These are phyloP conservation scores for Theristus sp. DNA, from an alignment of 2,888 invertebrate species.

Conservation along the genomic window DNA sequence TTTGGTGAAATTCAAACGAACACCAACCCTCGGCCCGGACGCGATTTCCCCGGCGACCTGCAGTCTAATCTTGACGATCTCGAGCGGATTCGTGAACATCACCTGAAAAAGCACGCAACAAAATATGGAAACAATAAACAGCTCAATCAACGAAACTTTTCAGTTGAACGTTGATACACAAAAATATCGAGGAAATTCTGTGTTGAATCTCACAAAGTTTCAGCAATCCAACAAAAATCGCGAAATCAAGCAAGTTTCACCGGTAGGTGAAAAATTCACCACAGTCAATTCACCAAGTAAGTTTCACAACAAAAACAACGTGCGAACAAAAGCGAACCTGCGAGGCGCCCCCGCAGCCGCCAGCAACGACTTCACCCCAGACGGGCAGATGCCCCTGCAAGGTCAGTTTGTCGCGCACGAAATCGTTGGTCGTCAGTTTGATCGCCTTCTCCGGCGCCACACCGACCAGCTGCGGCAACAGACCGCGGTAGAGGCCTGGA, in stretches of 20 bases:
- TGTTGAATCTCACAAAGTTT: neutral
- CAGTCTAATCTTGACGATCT: conserved; percentile 93
- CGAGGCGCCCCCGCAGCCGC: conserved; percentile 45
- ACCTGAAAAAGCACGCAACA: no score
- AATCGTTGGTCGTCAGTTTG: conserved; percentile 79
- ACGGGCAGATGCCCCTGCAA: conserved; percentile 49
- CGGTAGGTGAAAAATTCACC: neutral
- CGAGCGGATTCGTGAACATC: conserved; percentile 92
- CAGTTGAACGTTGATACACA: no score
- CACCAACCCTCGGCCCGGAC: conserved; percentile 32
- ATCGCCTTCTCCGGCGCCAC: conserved; percentile 99
- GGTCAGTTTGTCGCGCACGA: conserved; percentile 77
- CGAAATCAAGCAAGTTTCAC: neutral
- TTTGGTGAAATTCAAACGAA: no score
- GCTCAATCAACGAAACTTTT: no score
- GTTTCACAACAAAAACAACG: conserved; percentile 7
- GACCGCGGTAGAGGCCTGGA: conserved; percentile 30
- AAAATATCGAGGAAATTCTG: no score
- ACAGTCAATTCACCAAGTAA: conserved; percentile 1
- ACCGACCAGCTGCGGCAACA: conserved; percentile 87
- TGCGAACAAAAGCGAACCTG: conserved; percentile 12
- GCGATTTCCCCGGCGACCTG: conserved; percentile 96
- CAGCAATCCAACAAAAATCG: neutral
- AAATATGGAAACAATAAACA: no score
- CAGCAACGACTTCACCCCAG: conserved; percentile 72